Percentiles rank a stretch among this genome's conserved stretches.
These are phyloP conservation scores for Cynocephalus volans DNA, from an alignment of 2,113 vertebrate species.

Conservation along the genomic window DNA sequence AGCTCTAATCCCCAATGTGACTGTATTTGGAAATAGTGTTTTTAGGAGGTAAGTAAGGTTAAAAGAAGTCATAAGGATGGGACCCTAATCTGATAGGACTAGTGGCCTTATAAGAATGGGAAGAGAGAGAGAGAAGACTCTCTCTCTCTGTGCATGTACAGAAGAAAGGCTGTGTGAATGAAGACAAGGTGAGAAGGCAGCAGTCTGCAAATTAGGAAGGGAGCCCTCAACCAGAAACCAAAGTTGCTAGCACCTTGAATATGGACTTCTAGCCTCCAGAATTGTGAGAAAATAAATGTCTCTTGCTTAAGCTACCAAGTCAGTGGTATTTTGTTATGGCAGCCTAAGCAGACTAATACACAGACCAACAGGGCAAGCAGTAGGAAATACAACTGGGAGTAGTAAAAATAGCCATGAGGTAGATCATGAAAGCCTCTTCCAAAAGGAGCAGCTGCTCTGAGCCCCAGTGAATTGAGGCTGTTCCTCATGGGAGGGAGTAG, in stretches of 20 bases:
- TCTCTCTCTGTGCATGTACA: not conserved
- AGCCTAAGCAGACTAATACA: not conserved
- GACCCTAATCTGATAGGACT: not conserved
- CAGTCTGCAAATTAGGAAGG: not conserved
- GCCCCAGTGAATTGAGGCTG: not conserved
- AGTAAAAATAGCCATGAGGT: not conserved
- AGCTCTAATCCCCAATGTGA: not conserved
- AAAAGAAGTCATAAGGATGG: not conserved
- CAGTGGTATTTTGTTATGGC: not conserved
- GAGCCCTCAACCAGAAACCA: not conserved
- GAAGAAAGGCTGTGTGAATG: not conserved
- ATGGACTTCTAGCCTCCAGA: not conserved
- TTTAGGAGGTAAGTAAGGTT: not conserved
- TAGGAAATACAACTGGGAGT: not conserved
- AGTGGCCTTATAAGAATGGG: not conserved
- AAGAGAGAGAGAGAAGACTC: not conserved
- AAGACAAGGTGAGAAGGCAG: not conserved
- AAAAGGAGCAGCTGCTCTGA: not conserved
- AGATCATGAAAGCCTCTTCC: not conserved
- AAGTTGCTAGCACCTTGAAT: not conserved
- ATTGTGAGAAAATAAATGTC: not conserved
- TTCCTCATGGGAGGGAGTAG: not conserved
- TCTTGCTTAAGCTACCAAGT: not conserved
- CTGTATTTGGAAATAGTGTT: not conserved
- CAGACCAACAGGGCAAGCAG: not conserved